Percentiles rank a stretch among this genome's conserved stretches.
These are phyloP conservation scores for Artemia sp. DNA, from an alignment of 2,888 invertebrate species.

Conservation along the genomic window DNA sequence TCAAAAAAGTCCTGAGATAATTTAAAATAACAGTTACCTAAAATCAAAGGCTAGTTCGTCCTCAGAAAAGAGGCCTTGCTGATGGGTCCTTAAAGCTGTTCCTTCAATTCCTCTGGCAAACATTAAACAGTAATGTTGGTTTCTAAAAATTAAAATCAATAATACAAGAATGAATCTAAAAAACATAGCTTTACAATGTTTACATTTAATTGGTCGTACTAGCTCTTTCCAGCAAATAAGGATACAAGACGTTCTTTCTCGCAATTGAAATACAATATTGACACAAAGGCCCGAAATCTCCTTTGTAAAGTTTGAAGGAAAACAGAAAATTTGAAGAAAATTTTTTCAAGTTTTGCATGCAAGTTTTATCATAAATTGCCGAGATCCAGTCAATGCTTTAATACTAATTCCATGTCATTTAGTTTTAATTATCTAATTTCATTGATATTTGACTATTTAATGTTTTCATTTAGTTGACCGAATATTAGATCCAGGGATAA, in stretches of 20 bases:
- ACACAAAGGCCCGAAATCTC: neutral
- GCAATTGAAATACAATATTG: neutral
- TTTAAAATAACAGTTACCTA: conserved; percentile 21
- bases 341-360: too few species aligned
- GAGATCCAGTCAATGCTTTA: too few species aligned
- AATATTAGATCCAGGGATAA: too few species aligned
- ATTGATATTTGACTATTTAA: too few species aligned
- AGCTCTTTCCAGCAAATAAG: too few species aligned
- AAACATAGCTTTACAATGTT: conserved; percentile 11
- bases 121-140: conserved; percentile 60
- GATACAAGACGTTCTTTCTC: neutral
- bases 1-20: neutral
- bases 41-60: conserved; percentile 27
- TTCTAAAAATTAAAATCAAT: conserved; percentile 34
- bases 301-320: too few species aligned
- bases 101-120: conserved; percentile 57
- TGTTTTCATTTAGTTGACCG: too few species aligned
- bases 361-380: too few species aligned
- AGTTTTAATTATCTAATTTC: too few species aligned
- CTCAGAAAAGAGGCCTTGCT: conserved; percentile 27
- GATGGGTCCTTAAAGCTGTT: conserved; percentile 39
- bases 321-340: too few species aligned
- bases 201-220: neutral
- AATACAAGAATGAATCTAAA: conserved; percentile 20
- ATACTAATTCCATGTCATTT: too few species aligned